Conservation (phyloP, 2,113 vertebrate species). For the Pitta sordida region DNA sequence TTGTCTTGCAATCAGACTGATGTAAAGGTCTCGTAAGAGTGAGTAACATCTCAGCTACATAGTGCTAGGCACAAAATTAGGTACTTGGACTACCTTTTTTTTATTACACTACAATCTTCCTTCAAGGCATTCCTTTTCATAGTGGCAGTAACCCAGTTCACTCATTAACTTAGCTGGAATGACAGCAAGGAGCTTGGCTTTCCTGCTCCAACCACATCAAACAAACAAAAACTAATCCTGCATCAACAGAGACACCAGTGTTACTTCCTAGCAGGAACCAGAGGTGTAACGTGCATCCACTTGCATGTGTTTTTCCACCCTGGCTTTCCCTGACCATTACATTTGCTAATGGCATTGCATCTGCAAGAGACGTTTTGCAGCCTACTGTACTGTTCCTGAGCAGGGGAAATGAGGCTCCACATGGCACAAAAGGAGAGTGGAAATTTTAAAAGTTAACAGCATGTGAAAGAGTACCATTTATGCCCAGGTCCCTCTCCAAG, state of each 20-base stretch:
- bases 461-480: background rate
- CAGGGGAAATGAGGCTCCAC: background rate
- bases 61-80: background rate
- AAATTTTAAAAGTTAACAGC: background rate
- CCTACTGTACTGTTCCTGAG: background rate
- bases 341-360: background rate
- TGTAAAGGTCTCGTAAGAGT: background rate
- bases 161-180: background rate
- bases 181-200: constrained; percentile 3
- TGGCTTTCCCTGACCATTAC: background rate
- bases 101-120: background rate
- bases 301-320: background rate
- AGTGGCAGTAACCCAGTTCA: background rate
- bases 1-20: background rate
- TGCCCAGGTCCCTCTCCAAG: background rate
- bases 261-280: background rate
- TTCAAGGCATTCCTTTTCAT: constrained; percentile 30
- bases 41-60: background rate
- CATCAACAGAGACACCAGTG: background rate
- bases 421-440: background rate
- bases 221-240: background rate
- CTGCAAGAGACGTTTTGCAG: background rate
- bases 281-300: background rate
- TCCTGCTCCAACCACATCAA: constrained; percentile 24
- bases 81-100: background rate